Percentiles rank a stretch among this genome's conserved stretches.
Evolutionary conservation across 1,140 invertebrate genomes (phyloP).

Genomic region (Mycetomoellerius zeteki): DNA sequence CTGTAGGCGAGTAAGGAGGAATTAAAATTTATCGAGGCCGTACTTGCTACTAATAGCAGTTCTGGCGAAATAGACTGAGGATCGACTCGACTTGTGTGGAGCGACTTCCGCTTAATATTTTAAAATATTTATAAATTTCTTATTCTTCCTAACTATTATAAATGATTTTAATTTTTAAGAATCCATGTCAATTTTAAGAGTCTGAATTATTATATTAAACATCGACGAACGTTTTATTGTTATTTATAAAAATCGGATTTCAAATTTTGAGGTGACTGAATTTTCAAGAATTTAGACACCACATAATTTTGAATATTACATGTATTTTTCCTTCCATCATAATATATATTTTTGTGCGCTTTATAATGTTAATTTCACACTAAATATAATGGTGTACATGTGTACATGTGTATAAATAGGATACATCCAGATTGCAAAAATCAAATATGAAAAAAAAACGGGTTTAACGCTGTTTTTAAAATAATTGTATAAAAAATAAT

Average conservation of each 20-base stretch:
- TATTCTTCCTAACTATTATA: neutral
- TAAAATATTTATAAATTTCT: slow-evolving; percentile 24
- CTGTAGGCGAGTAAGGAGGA: slow-evolving; percentile 75
- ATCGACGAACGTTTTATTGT: slow-evolving; percentile 26
- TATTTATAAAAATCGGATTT: neutral
- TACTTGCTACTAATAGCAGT: slow-evolving; percentile 68
- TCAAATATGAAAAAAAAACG: slow-evolving; percentile 4
- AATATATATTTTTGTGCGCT: neutral
- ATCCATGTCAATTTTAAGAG: slow-evolving; percentile 24
- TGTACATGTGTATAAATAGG: slow-evolving; percentile 22
- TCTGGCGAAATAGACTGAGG: slow-evolving; percentile 73
- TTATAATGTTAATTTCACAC: neutral
- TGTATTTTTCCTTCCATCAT: neutral
- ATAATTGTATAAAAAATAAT: slow-evolving; percentile 30
- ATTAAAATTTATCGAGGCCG: slow-evolving; percentile 73
- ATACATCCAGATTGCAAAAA: neutral
- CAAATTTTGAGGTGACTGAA: neutral
- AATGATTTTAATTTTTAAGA: slow-evolving; percentile 25
- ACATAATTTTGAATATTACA: slow-evolving; percentile 16
- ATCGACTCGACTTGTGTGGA: slow-evolving; percentile 77
- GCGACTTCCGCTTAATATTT: slow-evolving; percentile 71
- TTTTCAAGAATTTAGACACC: neutral
- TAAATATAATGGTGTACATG: slow-evolving; percentile 11
- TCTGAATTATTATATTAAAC: slow-evolving; percentile 41
- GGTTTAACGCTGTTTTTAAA: neutral